phyloP scores from a whole-genome alignment of 2,888 invertebrate species.

The Agonopterix alstromeriana region DNA sequence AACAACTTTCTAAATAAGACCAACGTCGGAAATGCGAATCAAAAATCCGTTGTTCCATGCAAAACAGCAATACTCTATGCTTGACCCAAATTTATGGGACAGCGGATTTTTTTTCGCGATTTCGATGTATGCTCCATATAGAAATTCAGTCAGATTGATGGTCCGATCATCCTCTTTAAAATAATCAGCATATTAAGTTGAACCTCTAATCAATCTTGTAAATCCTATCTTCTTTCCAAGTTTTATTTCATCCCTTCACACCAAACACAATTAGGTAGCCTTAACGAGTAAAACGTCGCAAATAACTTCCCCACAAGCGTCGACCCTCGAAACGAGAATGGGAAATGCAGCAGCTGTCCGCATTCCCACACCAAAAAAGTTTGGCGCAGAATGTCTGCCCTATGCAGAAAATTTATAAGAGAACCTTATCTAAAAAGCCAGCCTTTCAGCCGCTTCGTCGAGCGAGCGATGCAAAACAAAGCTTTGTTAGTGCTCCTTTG shows the following conservation, averaged over 20 bases:
- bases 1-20: no score
- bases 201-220: neutral
- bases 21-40: no score
- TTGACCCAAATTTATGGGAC: no score
- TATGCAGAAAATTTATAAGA: constrained; percentile 66
- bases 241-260: constrained; percentile 3
- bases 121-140: no score
- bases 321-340: constrained; percentile 52
- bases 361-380: constrained; percentile 64
- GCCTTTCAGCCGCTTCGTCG: constrained; percentile 63
- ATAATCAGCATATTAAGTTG: no score
- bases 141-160: no score
- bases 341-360: constrained; percentile 54
- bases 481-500: constrained; percentile 73
- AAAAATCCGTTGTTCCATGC: no score
- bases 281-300: constrained; percentile 42
- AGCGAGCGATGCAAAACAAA: constrained; percentile 73
- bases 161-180: no score
- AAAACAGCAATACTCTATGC: no score
- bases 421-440: constrained; percentile 73
- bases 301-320: constrained; percentile 41
- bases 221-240: neutral
- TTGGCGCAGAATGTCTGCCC: constrained; percentile 53
- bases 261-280: constrained; percentile 11
- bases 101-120: no score